Evolutionary conservation across 2,888 invertebrate genomes (phyloP).

Genomic region (Aphrophora alni): DNA sequence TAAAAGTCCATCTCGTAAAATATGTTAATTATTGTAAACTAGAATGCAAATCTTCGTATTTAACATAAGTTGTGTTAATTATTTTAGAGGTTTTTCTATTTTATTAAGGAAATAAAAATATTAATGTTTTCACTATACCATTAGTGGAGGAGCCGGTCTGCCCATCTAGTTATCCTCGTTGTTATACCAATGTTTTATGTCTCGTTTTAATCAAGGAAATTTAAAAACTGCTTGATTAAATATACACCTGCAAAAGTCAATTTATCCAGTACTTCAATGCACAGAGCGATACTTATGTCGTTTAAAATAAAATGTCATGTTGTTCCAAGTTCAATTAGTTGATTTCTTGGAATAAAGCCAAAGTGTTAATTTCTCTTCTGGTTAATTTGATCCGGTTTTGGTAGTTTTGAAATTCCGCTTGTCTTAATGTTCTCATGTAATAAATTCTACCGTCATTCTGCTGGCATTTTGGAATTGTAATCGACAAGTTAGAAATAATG

Average conservation of each 20-base stretch:
- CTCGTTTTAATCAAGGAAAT: background rate
- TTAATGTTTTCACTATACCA: background rate
- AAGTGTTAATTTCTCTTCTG: background rate
- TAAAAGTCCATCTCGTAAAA: conserved; percentile 15
- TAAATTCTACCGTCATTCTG: no score
- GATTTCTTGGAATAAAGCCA: background rate
- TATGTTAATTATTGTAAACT: conserved; percentile 23
- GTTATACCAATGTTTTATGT: background rate
- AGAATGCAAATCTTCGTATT: conserved; percentile 8
- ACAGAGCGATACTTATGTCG: background rate
- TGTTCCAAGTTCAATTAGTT: background rate
- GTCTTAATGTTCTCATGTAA: no score
- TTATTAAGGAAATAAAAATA: conserved; percentile 36
- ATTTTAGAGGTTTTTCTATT: conserved; percentile 26
- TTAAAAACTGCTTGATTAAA: background rate
- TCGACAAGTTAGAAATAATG: no score
- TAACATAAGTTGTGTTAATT: conserved; percentile 36
- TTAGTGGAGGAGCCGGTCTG: background rate
- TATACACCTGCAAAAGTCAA: background rate
- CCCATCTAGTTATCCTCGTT: background rate
- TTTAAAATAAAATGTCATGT: background rate
- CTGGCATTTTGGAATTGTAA: no score
- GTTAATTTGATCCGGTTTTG: background rate
- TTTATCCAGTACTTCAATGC: background rate
- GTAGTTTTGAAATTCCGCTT: background rate